Base-by-base conservation (phyloP, 2,797 vertebrate species). In the Huso huso region DNA sequence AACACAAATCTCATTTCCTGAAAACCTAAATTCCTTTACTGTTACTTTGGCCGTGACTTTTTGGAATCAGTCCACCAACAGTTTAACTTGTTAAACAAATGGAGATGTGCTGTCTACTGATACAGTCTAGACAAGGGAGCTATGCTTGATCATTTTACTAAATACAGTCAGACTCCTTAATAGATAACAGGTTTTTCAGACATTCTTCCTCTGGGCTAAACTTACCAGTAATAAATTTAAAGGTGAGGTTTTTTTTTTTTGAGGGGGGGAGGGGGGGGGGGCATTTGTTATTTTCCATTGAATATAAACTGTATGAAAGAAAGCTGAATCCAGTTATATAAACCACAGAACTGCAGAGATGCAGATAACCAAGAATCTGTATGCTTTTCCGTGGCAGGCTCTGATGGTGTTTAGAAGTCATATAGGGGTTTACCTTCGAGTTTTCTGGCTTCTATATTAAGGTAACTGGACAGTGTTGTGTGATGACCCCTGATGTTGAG, bases 51-150 rank as follows among this genome's bases (percentile, higher is more conserved):
- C 23, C 23, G 23, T 37, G 23, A 37, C 23, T 58, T 58, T 58
- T 58, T 58, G 55, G 55, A 58, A 58, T 58, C 12, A 58, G 48
- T 37, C 71, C 67, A 68, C 58, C 72, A 69, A 65, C 64, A 60
- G 15, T 15, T 48, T 7, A 62, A 65, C 66, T 52, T 64, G 53
- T 63, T 58, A 68, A 11, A 73, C 62, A 67, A 69, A 69, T 61
- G 66, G 55, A 63, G 48, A 68, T 50, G 60, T 50, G 10, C 57
- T 66, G 66, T 58, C 63, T 68, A 66, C 62, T 70, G 50, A 66
- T 70, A 68, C 58, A 51, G 74, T 73, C 74, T 76, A 76, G 75
- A 76, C 71, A 51, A 37, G 49, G 67, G 23, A 48, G 65, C 58
- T 65, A 62, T 68, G 67, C 63, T 58, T 49, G 66, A 70, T 73